A percentile compares a stretch with the other conserved stretches of the same genome.
phyloP scores from a whole-genome alignment of 2,888 invertebrate species.

The Leucania comma region DNA sequence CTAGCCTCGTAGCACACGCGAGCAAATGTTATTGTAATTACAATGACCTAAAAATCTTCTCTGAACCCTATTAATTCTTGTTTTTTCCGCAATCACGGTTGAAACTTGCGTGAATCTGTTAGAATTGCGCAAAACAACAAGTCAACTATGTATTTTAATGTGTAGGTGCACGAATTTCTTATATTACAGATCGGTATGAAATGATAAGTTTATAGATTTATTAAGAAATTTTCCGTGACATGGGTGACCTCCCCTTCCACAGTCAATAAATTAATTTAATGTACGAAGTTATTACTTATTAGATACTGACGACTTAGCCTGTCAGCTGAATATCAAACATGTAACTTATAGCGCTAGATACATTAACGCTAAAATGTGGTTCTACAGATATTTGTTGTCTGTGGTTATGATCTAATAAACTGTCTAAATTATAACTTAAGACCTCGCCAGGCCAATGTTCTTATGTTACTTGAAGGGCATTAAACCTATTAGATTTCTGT shows the following conservation, averaged over 20 bases:
- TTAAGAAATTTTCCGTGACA: constrained; percentile 53
- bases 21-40: background rate
- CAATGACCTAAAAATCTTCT: constrained; percentile 12
- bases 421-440: constrained; percentile 56
- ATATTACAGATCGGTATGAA: constrained; percentile 29
- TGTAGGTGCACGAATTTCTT: constrained; percentile 6
- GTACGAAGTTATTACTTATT: constrained; percentile 41
- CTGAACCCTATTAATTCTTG: constrained; percentile 3
- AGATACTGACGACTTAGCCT: constrained; percentile 44
- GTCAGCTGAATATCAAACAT: constrained; percentile 54
- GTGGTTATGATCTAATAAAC: constrained; percentile 58
- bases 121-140: constrained; percentile 18
- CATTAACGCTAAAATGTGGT: constrained; percentile 48
- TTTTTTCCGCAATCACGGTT: background rate
- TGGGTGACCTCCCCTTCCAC: constrained; percentile 49
- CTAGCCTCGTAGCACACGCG: background rate
- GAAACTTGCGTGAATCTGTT: constrained; percentile 5
- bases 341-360: constrained; percentile 49
- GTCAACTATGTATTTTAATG: background rate
- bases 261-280: constrained; percentile 53
- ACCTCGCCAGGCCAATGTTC: constrained; percentile 39
- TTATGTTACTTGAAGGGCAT: constrained; percentile 49
- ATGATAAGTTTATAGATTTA: constrained; percentile 43
- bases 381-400: constrained; percentile 48
- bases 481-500: constrained; percentile 26